Percentiles rank a stretch among this genome's conserved stretches.
These are phyloP conservation scores for Apeira syringaria DNA, from an alignment of 2,888 invertebrate genomes.

Conservation along the genomic window DNA sequence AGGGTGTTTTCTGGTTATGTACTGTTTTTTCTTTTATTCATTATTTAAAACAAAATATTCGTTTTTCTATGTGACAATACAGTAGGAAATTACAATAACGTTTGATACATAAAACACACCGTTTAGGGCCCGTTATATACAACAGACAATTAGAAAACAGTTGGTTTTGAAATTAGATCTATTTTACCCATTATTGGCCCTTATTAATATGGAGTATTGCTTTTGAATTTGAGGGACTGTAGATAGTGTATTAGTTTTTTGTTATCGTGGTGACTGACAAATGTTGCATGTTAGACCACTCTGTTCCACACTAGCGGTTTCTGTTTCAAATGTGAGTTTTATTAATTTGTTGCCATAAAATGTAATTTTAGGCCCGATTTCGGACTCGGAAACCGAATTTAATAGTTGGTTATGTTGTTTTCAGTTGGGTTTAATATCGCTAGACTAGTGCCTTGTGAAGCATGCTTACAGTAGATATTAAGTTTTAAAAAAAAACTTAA, in stretches of 20 bases:
- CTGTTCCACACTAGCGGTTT: slow-evolving; percentile 47
- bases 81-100: too few relatives aligned
- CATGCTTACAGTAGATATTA: slow-evolving; percentile 73
- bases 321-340: slow-evolving; percentile 53
- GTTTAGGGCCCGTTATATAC: too few relatives aligned
- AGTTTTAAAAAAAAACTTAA: slow-evolving; percentile 42
- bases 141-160: too few relatives aligned
- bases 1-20: too few relatives aligned
- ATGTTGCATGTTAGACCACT: slow-evolving; percentile 50
- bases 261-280: slow-evolving; percentile 42
- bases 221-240: background rate
- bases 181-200: too few relatives aligned
- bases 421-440: slow-evolving; percentile 69
- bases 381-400: slow-evolving; percentile 79
- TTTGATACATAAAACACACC: too few relatives aligned
- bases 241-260: slow-evolving; percentile 35
- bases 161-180: too few relatives aligned
- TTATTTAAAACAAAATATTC: too few relatives aligned
- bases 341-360: slow-evolving; percentile 66
- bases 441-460: slow-evolving; percentile 81
- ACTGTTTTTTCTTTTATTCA: too few relatives aligned
- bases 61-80: too few relatives aligned
- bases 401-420: slow-evolving; percentile 64
- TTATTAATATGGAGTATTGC: background rate
- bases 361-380: slow-evolving; percentile 72